Percentiles rank a stretch among this genome's conserved stretches.
phyloP scores from a whole-genome alignment of 2,888 invertebrate species.

The Sturmia bella region DNA sequence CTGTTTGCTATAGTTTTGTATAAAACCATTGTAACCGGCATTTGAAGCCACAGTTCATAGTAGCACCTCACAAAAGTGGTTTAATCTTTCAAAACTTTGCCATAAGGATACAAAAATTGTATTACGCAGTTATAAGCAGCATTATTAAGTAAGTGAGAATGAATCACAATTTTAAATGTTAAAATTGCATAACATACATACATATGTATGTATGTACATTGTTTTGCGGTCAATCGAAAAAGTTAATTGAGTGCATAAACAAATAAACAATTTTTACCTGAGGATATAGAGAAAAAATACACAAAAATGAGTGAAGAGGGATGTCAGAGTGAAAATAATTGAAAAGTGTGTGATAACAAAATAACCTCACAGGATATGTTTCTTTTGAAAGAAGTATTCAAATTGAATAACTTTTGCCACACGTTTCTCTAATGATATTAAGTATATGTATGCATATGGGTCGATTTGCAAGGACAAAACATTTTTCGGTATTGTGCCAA shows the following conservation, averaged over 20 bases:
- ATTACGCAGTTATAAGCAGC: constrained; percentile 75
- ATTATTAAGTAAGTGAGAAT: constrained; percentile 74
- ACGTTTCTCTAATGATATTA: no score
- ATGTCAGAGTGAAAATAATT: no score
- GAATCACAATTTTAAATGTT: not conserved
- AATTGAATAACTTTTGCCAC: no score
- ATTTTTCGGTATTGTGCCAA: no score
- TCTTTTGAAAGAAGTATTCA: no score
- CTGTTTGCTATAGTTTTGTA: constrained; percentile 74
- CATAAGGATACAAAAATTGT: constrained; percentile 50
- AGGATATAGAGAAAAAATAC: no score
- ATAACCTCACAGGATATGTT: no score
- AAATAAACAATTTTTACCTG: not conserved
- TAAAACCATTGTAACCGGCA: constrained; percentile 76
- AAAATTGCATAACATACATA: constrained; percentile 1
- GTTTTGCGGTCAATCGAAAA: not conserved
- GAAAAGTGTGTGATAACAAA: no score
- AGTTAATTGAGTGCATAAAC: not conserved
- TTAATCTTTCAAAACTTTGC: constrained; percentile 48
- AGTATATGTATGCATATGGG: no score
- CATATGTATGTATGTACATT: no score
- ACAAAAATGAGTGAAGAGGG: no score
- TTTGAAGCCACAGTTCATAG: constrained; percentile 76
- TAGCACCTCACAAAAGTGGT: constrained; percentile 73
- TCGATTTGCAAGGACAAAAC: no score